Evolutionary conservation across 2,113 vertebrate genomes (phyloP).

Genomic region (Gallinago paraguaiae): DNA sequence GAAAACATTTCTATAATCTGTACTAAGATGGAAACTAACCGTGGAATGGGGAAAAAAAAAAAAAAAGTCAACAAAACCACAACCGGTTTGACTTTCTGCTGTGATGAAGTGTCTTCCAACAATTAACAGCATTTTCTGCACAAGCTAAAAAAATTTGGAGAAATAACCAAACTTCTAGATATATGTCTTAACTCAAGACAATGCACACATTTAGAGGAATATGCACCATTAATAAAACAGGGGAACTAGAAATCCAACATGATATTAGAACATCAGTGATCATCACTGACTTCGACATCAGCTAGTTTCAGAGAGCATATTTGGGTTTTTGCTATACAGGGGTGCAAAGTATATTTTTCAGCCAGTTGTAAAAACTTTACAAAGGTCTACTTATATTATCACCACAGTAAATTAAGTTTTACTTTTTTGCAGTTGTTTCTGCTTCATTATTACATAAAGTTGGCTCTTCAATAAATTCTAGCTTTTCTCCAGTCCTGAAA

Average conservation of each 20-base stretch:
- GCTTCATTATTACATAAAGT: background rate
- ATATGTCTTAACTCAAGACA: background rate
- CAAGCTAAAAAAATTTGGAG: background rate
- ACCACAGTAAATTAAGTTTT: background rate
- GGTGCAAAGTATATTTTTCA: background rate
- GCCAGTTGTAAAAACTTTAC: background rate
- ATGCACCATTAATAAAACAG: fast-evolving
- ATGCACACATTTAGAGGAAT: background rate
- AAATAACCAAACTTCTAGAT: background rate
- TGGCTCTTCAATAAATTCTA: background rate
- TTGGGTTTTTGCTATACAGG: background rate
- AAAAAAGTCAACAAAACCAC: background rate
- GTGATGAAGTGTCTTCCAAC: background rate
- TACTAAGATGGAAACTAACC: background rate
- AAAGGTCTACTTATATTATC: background rate
- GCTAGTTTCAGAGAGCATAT: background rate
- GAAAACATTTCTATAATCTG: background rate
- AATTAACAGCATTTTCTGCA: background rate
- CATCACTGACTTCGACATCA: background rate
- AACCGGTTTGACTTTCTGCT: background rate
- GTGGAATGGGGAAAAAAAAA: background rate
- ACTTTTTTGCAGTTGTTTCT: background rate
- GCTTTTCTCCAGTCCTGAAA: background rate
- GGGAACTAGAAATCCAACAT: background rate
- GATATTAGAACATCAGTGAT: background rate